Evolutionary conservation across 2,888 invertebrate genomes (phyloP), one percentile per base, ranked within the genome.

Genomic region (Acrobasis consociella): DNA sequence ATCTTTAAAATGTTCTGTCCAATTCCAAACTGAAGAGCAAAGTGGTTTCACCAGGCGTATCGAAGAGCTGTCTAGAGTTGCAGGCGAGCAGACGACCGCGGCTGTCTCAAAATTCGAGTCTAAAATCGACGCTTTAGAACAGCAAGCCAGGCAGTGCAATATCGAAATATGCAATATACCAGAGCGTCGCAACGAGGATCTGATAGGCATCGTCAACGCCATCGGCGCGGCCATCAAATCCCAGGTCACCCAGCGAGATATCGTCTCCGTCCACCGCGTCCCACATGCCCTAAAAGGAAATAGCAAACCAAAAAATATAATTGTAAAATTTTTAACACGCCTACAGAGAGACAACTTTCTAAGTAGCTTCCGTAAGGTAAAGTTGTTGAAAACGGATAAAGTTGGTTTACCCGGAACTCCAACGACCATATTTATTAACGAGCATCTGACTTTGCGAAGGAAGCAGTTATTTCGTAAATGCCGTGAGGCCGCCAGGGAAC

Each of bases 151-250:
- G 17, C 56, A 60, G 22, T 58, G 58, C 22, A 64, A 64, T 38
- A 16, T 64, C 7, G 64, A 64, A 46, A 64, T 64, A n/a, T 56
- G 16, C 9, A 64, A 64, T 42, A n/a, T 64, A 9, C 60, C 60
- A 8, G 64, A 64, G 37, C 60, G 64, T 17, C 64, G 64, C 22
- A 51, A 56, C 7, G 64, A 64, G 31, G 60, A 64, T 42, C 52
- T 64, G 0, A 16, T 58, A 11, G 42, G 39, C 51, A 58, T 64
- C n/a, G 2, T 61, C 2, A 58, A 58, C 5, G 2, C n/a, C 9
- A 39, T 64, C 2, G 51, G 61, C 50, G 11, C 51, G 9, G 37
- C 42, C 5, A 58, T 64, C 1, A 61, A 64, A 37, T 42, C 17
- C 11, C 58, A 61, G 13, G 46, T 64, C 7, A 38, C 49, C 0